phyloP scores from a whole-genome alignment of 2,113 vertebrate genomes.

The Sciurus niger region DNA sequence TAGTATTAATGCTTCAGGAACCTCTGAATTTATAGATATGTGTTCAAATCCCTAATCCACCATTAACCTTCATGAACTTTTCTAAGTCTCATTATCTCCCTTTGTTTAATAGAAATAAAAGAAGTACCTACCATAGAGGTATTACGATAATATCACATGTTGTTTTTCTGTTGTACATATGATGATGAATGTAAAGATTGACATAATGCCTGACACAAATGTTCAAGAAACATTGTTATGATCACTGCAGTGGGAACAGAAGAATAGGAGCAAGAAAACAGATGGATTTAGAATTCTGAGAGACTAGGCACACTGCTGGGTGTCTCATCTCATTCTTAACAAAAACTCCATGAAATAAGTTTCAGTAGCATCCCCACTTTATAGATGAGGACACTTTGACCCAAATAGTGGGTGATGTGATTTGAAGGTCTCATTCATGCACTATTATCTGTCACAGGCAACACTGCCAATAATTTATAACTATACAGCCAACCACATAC shows the following conservation, averaged over 20 bases:
- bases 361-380: neutral
- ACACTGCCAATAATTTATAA: neutral
- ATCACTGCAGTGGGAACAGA: neutral
- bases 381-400: neutral
- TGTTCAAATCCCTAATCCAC: neutral
- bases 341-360: neutral
- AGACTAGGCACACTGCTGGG: neutral
- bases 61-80: neutral
- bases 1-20: neutral
- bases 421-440: constrained; percentile 21
- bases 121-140: neutral
- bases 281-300: constrained; percentile 6
- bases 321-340: neutral
- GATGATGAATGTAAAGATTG: neutral
- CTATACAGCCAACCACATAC: neutral
- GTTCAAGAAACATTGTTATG: neutral
- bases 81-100: neutral
- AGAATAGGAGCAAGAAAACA: neutral
- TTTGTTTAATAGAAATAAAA: constrained; percentile 27
- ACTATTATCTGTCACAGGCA: neutral
- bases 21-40: neutral
- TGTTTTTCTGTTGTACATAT: constrained; percentile 16
- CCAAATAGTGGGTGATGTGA: neutral
- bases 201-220: neutral
- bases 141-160: neutral